Evolutionary conservation across 2,113 vertebrate genomes (phyloP).

Genomic region (Antennarius striatus): DNA sequence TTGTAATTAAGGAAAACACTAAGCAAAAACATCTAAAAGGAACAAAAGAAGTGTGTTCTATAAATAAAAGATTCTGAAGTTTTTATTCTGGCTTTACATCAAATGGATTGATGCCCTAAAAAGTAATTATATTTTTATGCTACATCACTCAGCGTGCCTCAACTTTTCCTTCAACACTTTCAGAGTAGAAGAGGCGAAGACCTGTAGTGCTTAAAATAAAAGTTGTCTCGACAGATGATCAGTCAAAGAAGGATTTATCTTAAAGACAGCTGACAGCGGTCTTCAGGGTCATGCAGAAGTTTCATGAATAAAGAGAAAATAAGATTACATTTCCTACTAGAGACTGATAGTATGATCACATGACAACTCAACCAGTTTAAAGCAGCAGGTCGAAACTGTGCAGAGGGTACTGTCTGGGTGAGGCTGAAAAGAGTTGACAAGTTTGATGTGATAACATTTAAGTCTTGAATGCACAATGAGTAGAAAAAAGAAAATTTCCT

Average conservation of each 20-base stretch:
- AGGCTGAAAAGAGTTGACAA: neutral
- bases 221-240: constrained; percentile 2
- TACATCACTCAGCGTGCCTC: neutral
- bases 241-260: neutral
- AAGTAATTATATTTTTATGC: neutral
- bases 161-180: neutral
- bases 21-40: too few species aligned
- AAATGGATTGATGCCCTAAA: neutral
- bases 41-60: too few species aligned
- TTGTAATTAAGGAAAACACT: too few species aligned
- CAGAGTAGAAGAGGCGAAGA: neutral
- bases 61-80: too few species aligned
- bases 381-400: neutral
- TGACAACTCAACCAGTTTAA: neutral
- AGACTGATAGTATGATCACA: neutral
- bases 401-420: neutral
- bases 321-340: neutral
- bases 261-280: neutral
- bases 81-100: neutral
- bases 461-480: neutral
- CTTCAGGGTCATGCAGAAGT: neutral
- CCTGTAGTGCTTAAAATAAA: neutral
- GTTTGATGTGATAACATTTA: neutral
- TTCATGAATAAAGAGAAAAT: neutral
- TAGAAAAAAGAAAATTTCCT: neutral